A percentile compares a stretch with the other conserved stretches of the same genome.
These are phyloP conservation scores for Cabera pusaria DNA, from an alignment of 2,888 invertebrate genomes.

Conservation along the genomic window DNA sequence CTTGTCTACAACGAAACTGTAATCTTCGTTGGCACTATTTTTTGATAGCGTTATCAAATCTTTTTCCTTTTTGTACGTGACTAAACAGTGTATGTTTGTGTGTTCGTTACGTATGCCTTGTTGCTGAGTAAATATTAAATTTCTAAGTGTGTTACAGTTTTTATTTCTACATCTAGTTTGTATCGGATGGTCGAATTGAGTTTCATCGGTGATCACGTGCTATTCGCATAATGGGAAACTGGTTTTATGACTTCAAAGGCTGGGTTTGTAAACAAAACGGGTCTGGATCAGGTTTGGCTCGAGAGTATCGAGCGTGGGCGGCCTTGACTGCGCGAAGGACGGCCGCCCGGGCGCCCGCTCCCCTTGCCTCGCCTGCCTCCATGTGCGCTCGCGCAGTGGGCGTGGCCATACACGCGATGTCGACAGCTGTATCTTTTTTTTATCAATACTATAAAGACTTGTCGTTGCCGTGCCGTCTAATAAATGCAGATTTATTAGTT, in stretches of 20 bases:
- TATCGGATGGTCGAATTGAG: too few relatives aligned
- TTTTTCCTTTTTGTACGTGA: conserved; percentile 27
- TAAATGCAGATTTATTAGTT: conserved; percentile 9
- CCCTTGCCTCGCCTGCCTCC: conserved; percentile 34
- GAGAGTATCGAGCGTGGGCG: conserved; percentile 59
- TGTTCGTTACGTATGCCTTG: conserved; percentile 16
- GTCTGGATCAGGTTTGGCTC: conserved; percentile 54
- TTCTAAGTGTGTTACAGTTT: conserved; percentile 13
- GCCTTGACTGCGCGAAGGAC: conserved; percentile 75
- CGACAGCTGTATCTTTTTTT: conserved; percentile 40
- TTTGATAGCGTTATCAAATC: conserved; percentile 9
- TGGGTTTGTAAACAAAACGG: conserved; percentile 56
- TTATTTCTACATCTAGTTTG: conserved; percentile 6
- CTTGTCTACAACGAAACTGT: conserved; percentile 3
- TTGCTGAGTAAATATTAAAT: conserved; percentile 13
- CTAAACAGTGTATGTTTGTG: conserved; percentile 12
- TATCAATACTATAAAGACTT: conserved; percentile 10
- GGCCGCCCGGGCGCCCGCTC: conserved; percentile 36
- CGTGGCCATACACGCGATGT: conserved; percentile 54
- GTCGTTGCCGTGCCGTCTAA: conserved; percentile 10
- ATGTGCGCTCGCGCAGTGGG: conserved; percentile 53
- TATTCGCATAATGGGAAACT: conserved; percentile 33
- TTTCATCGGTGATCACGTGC: conserved; percentile 22
- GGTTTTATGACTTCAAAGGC: conserved; percentile 48
- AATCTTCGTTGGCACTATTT: conserved; percentile 7